Percentiles rank a stretch among this genome's conserved stretches.
These are phyloP conservation scores for Hydrocynus forskahlii DNA, from an alignment of 2,797 vertebrate genomes.

Conservation along the genomic window DNA sequence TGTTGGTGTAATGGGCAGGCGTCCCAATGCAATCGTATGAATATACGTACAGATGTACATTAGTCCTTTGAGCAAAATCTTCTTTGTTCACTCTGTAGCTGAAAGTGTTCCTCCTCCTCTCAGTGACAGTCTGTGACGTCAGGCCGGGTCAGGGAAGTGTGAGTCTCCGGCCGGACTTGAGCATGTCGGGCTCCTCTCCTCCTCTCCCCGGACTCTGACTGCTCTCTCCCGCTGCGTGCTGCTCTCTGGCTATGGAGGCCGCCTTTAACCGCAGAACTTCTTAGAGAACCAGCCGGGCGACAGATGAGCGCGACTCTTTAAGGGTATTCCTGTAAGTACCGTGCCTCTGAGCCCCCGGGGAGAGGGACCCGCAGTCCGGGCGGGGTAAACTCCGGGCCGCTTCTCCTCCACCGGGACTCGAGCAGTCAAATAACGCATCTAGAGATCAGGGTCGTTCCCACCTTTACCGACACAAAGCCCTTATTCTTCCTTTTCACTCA, in stretches of 20 bases:
- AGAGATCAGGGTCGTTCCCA: not conserved
- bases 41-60: too few species aligned
- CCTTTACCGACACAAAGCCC: not conserved
- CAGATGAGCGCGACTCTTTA: conserved; percentile 51
- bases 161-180: conserved; percentile 38
- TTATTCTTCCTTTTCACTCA: not conserved
- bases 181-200: conserved; percentile 7
- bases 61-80: too few species aligned
- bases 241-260: conserved; percentile 48
- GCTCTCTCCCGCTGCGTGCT: conserved; percentile 48
- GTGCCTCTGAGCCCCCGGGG: not conserved
- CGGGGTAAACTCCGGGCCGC: conserved; percentile 14
- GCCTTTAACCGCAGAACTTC: conserved; percentile 35
- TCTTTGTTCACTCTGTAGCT: too few species aligned
- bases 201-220: too few species aligned
- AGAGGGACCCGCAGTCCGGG: not conserved
- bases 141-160: conserved; percentile 15
- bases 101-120: too few species aligned
- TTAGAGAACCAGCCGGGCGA: conserved; percentile 30
- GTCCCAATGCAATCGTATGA: too few species aligned
- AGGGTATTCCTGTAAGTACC: conserved; percentile 59
- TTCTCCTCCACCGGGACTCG: not conserved
- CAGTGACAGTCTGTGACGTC: not conserved
- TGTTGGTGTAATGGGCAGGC: too few species aligned
- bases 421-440: not conserved